Percentiles rank a stretch among this genome's conserved stretches.
Conservation (phyloP, 2,797 vertebrate genomes). For the Fratercula arctica region DNA sequence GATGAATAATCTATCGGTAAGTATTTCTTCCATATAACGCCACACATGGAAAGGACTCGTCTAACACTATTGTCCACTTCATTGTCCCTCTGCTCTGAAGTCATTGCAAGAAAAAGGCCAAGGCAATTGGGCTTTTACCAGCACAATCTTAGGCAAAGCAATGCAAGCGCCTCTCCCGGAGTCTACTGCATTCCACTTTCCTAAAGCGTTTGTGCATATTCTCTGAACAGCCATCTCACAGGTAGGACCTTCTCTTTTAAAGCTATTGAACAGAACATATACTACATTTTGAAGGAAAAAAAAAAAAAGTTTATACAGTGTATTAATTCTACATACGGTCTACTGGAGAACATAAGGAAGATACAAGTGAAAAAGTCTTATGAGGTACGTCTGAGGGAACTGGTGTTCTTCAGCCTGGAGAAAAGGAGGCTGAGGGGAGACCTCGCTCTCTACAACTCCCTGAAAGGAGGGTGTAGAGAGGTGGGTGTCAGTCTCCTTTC, state of each 20-base stretch:
- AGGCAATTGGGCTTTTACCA: not conserved
- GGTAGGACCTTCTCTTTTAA: not conserved
- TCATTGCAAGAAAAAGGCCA: not conserved
- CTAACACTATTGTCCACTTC: not conserved
- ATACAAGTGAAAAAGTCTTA: not conserved
- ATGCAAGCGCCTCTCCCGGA: not conserved
- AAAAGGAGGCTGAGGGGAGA: too few species aligned
- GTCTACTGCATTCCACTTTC: not conserved
- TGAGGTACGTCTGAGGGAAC: too few species aligned
- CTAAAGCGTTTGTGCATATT: not conserved
- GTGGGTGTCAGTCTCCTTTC: too few species aligned
- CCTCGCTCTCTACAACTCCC: too few species aligned
- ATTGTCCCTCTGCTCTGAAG: not conserved
- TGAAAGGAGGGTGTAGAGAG: not conserved
- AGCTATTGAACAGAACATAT: not conserved
- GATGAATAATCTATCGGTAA: not conserved
- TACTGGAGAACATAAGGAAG: not conserved
- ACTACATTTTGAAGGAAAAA: not conserved
- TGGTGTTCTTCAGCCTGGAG: too few species aligned
- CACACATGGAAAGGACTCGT: not conserved
- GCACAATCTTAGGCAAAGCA: not conserved
- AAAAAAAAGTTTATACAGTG: not conserved
- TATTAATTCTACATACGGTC: not conserved
- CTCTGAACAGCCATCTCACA: not conserved
- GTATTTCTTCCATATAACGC: not conserved